A percentile compares a stretch with the other conserved stretches of the same genome.
phyloP scores from a whole-genome alignment of 2,888 invertebrate species.

The Hartigia nigra region DNA sequence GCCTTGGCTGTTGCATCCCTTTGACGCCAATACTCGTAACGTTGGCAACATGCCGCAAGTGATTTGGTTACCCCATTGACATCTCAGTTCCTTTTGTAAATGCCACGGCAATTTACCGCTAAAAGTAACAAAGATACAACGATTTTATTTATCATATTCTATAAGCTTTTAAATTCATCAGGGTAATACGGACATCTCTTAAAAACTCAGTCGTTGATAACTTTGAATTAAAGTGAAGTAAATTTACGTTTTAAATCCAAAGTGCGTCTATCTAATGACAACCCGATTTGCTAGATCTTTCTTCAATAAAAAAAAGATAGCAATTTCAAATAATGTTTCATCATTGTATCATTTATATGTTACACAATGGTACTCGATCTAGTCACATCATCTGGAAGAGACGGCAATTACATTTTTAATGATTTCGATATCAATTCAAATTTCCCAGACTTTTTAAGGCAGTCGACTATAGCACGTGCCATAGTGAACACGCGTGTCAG shows the following conservation, averaged over 20 bases:
- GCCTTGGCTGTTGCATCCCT: constrained; percentile 69
- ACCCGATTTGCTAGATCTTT: not conserved
- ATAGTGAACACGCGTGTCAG: not conserved
- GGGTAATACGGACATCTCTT: not conserved
- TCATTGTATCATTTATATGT: not conserved
- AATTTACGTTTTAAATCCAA: not conserved
- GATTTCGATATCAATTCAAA: not conserved
- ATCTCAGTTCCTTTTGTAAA: constrained; percentile 27
- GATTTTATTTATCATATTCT: not conserved
- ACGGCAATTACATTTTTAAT: not conserved
- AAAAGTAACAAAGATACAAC: constrained; percentile 26
- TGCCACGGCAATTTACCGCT: constrained; percentile 40
- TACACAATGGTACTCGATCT: not conserved
- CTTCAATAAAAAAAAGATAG: not conserved
- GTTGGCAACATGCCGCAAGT: constrained; percentile 75
- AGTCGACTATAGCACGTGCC: not conserved
- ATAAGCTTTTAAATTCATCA: not conserved
- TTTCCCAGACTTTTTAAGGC: not conserved
- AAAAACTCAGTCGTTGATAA: not conserved
- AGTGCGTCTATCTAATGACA: not conserved
- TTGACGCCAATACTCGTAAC: constrained; percentile 72
- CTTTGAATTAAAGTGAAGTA: not conserved
- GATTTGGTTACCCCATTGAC: constrained; percentile 68
- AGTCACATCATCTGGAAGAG: not conserved
- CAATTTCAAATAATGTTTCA: not conserved